A percentile compares a stretch with the other conserved stretches of the same genome.
phyloP scores from a whole-genome alignment of 2,797 vertebrate species.

The Phaenicophaeus curvirostris region DNA sequence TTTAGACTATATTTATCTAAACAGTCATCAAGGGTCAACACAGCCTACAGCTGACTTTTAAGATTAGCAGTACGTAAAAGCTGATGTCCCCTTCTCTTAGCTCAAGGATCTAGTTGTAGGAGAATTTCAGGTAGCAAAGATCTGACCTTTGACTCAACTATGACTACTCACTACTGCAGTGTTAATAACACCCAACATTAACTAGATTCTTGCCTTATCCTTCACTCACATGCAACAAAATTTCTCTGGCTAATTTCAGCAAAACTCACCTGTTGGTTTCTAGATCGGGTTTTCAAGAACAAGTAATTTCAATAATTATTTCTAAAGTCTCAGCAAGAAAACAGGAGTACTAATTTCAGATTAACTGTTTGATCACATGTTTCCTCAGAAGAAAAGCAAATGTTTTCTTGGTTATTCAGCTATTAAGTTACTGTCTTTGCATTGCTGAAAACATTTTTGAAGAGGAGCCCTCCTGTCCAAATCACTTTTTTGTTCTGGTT shows the following conservation, averaged over 20 bases:
- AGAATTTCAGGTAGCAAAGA: not conserved
- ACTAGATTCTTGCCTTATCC: not conserved
- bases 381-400: not conserved
- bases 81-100: not conserved
- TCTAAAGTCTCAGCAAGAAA: not conserved
- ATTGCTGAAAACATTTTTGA: not conserved
- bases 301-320: not conserved
- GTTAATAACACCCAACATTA: not conserved
- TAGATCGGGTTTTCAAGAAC: not conserved
- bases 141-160: not conserved
- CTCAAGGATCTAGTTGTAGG: not conserved
- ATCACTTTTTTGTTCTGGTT: not conserved
- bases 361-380: not conserved
- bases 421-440: not conserved
- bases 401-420: not conserved
- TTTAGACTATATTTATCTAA: conserved; percentile 32
- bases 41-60: not conserved
- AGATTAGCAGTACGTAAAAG: not conserved
- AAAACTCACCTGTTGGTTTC: not conserved
- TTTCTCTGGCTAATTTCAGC: not conserved
- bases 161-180: not conserved
- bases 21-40: conserved; percentile 21
- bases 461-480: not conserved
- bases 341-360: not conserved
- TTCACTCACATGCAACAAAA: not conserved